These are phyloP conservation scores for Rugalucina vietnamica DNA, from an alignment of 2,888 invertebrate genomes.

Conservation along the genomic window DNA sequence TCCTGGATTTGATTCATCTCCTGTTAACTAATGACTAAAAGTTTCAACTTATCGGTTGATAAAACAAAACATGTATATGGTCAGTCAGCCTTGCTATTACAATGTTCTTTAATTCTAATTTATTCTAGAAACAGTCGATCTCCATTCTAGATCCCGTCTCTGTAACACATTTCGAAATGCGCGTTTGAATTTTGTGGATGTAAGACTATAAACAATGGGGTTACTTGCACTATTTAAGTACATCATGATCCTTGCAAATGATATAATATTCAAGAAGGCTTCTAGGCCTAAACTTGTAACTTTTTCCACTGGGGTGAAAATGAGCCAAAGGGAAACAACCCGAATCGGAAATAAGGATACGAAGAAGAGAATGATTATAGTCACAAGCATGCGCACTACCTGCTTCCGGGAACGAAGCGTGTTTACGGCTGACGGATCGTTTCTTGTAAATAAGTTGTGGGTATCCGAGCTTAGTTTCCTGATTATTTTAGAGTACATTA, in stretches of 20 bases:
- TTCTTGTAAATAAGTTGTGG: slow-evolving; percentile 18
- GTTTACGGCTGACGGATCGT: slow-evolving; percentile 32
- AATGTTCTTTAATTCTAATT: no score
- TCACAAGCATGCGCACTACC: slow-evolving; percentile 72
- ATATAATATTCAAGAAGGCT: slow-evolving; percentile 92
- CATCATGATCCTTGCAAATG: slow-evolving; percentile 91
- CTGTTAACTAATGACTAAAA: no score
- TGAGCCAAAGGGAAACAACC: slow-evolving; percentile 94
- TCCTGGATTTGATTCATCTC: no score
- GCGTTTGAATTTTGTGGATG: slow-evolving; percentile 94
- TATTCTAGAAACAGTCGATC: no score
- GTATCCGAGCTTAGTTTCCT: slow-evolving; percentile 49
- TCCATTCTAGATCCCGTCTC: no score
- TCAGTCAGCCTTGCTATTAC: no score
- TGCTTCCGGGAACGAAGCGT: slow-evolving; percentile 67
- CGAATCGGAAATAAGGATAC: slow-evolving; percentile 94
- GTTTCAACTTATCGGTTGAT: no score
- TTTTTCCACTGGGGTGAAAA: slow-evolving; percentile 89
- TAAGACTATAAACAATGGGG: slow-evolving; percentile 95
- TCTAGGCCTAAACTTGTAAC: slow-evolving; percentile 90
- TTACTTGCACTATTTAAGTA: slow-evolving; percentile 96
- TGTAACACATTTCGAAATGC: slow-evolving; percentile 61
- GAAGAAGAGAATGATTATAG: slow-evolving; percentile 90
- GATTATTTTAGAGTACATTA: slow-evolving; percentile 64
- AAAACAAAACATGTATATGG: no score